Evolutionary conservation across 2,888 invertebrate genomes (phyloP), one percentile per base, ranked within the genome.

Genomic region (Slavum lentiscoides): DNA sequence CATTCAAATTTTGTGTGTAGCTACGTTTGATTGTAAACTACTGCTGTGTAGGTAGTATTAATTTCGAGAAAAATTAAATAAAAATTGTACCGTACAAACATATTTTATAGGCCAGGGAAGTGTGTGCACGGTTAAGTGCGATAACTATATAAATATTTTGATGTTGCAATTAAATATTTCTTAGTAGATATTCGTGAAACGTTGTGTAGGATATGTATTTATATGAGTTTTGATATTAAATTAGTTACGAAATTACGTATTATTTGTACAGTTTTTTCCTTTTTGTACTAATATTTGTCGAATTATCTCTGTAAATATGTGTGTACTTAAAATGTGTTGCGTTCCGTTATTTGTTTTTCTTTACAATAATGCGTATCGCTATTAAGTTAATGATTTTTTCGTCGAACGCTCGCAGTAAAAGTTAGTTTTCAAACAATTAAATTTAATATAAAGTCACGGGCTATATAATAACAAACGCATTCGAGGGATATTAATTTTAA

Each of bases 341-440:
- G 7, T 43, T 43, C 6, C 43, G 11, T 43, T 43, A 43, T 43
- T 43, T 43, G 43, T 43, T 49, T 49, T 49, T 49, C 3, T 15
- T 15, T 49, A 49, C 11, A 49, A 55, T 55, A 19, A 55, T 55
- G 19, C 6, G 19, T 55, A 43, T 49, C 11, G 21, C 21, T 67
- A 66, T 39, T 39, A 66, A 66, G 39, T 66, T 67, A 67, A 43
- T 43, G 43, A 15, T 67, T 67, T 37, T 13, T 15, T 69, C 6
- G 19, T 23, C 23, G 49, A 69, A 53, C 55, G 19, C 11, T 69
- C 19, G 23, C 23, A 19, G 15, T 67, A 37, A 15, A 21, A 49
- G 43, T 21, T 67, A n/a, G 43, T 69, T 69, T 69, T 55, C 11
- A 53, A 69, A 19, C 30, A 69, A 69, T 53, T 69, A 30, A 30